These are phyloP conservation scores for Lagenorhynchus albirostris DNA, from an alignment of 2,113 vertebrate species.

Conservation along the genomic window DNA sequence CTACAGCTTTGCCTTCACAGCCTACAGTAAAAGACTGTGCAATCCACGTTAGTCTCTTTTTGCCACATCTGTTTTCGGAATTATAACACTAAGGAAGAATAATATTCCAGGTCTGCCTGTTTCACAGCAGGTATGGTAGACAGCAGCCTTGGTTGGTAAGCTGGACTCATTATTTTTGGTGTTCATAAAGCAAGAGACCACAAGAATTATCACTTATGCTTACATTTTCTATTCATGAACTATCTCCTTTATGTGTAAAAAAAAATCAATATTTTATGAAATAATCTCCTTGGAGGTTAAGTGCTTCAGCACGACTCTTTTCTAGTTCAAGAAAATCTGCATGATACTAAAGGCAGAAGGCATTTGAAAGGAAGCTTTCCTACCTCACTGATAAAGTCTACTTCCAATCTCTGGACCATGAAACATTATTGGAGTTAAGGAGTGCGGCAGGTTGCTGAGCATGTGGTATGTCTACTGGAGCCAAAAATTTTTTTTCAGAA, in stretches of 20 bases:
- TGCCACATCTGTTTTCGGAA: neutral
- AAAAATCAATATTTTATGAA: constrained; percentile 70
- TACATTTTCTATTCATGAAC: constrained; percentile 65
- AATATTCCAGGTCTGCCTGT: neutral
- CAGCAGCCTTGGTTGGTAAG: neutral
- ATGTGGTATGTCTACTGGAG: neutral
- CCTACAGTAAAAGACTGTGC: neutral
- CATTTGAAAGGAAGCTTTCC: neutral
- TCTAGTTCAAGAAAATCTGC: constrained; percentile 10
- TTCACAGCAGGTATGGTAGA: neutral
- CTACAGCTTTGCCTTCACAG: neutral
- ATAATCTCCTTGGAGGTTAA: constrained; percentile 60
- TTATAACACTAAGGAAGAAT: neutral
- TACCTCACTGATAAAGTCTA: neutral
- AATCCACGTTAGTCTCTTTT: neutral
- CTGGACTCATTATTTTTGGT: neutral
- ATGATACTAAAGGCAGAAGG: neutral
- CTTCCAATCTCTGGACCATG: neutral
- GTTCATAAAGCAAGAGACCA: constrained; percentile 10
- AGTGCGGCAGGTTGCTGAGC: neutral
- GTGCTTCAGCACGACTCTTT: neutral
- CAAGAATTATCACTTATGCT: constrained; percentile 1
- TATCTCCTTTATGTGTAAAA: constrained; percentile 24
- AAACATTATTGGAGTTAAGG: neutral
- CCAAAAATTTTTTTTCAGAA: neutral